Evolutionary conservation across 2,113 vertebrate genomes (phyloP).

Genomic region (Dicrurus megarhynchus): DNA sequence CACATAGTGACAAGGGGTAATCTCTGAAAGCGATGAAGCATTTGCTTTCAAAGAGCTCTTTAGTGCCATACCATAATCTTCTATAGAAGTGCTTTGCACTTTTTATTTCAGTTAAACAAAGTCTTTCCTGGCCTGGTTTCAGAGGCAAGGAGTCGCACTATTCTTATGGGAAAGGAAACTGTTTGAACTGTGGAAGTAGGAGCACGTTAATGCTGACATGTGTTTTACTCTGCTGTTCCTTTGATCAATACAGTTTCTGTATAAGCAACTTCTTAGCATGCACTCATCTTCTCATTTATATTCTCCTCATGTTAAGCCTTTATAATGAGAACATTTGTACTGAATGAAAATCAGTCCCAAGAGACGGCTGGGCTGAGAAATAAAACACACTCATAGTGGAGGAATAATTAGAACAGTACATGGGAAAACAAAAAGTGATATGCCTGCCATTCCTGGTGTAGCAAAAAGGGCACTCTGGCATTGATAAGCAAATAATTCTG

Average conservation of each 20-base stretch:
- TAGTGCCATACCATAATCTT: not conserved
- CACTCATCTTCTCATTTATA: constrained; percentile 49
- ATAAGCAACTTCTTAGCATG: not conserved
- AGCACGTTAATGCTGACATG: not conserved
- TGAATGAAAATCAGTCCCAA: constrained; percentile 43
- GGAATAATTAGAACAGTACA: constrained; percentile 37
- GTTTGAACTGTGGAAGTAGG: not conserved
- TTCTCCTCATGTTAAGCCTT: constrained; percentile 41
- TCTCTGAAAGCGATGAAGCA: not conserved
- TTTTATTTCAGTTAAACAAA: not conserved
- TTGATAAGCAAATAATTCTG: not conserved
- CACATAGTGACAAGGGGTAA: not conserved
- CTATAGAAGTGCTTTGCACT: not conserved
- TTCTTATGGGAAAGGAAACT: not conserved
- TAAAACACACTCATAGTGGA: not conserved
- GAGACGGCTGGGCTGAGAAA: constrained; percentile 1
- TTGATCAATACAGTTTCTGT: constrained; percentile 27
- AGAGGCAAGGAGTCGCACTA: not conserved
- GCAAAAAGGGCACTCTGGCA: not conserved
- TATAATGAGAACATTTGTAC: constrained; percentile 52
- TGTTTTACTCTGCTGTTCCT: not conserved
- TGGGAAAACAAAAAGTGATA: constrained; percentile 19
- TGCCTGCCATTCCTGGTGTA: constrained; percentile 1
- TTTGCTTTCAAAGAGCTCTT: not conserved
- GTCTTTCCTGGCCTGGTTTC: not conserved